phyloP scores from a whole-genome alignment of 2,113 vertebrate species.

The Haplotaxodon microlepis region DNA sequence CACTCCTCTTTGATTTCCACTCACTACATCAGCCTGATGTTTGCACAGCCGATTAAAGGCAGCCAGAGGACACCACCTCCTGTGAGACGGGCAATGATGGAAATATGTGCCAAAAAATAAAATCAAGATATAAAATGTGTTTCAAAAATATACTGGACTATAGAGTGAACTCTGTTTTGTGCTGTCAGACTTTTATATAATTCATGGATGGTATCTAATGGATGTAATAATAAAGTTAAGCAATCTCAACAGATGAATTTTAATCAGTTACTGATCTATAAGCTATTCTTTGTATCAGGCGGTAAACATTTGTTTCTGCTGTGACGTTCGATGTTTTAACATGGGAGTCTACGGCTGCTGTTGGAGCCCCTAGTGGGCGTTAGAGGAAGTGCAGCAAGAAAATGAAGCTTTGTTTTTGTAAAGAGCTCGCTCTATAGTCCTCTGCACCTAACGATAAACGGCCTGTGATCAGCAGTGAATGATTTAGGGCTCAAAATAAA shows the following conservation, averaged over 20 bases:
- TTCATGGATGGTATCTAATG: not conserved
- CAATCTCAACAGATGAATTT: not conserved
- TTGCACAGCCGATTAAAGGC: not conserved
- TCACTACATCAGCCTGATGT: not conserved
- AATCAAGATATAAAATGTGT: not conserved
- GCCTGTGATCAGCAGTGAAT: not conserved
- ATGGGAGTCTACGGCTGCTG: not conserved
- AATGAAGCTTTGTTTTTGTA: not conserved
- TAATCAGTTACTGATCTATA: not conserved
- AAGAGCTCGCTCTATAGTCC: not conserved
- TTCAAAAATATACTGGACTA: not conserved
- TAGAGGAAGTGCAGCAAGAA: not conserved
- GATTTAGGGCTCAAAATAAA: not conserved
- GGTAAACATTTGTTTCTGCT: not conserved
- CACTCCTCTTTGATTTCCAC: not conserved
- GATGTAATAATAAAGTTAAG: not conserved
- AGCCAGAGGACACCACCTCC: not conserved
- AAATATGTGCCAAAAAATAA: not conserved
- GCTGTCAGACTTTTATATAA: not conserved
- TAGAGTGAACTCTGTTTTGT: not conserved
- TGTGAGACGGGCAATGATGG: not conserved
- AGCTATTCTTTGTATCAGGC: not conserved
- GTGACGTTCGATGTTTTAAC: not conserved
- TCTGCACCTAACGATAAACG: not conserved
- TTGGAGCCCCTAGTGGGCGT: not conserved